Evolutionary conservation across 2,113 vertebrate species (phyloP).

Genomic region (Chionodraco myersi): DNA sequence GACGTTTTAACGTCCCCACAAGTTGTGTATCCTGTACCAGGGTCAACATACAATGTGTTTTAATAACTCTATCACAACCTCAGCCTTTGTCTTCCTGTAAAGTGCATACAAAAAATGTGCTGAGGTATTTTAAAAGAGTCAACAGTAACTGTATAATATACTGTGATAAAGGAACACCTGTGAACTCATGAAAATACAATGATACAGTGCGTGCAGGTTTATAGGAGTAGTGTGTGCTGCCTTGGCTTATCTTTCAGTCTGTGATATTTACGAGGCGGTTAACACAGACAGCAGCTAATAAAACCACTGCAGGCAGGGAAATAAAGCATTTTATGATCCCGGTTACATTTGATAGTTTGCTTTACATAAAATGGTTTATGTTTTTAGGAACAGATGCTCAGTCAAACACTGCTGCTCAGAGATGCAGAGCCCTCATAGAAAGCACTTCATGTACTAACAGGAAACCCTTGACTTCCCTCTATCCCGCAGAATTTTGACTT

Average conservation of each 20-base stretch:
- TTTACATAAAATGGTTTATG: not conserved
- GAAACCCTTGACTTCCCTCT: not conserved
- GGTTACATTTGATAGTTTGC: slow-evolving; percentile 11
- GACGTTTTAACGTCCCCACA: too few species aligned
- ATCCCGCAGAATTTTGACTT: slow-evolving; percentile 88
- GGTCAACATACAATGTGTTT: not conserved
- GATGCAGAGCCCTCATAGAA: not conserved
- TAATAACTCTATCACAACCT: not conserved
- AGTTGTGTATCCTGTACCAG: not conserved
- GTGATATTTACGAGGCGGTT: not conserved
- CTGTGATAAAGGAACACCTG: not conserved
- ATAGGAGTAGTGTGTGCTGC: not conserved
- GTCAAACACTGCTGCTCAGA: not conserved
- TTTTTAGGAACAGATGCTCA: not conserved
- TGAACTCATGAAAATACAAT: not conserved
- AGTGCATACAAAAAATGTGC: not conserved
- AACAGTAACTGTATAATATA: not conserved
- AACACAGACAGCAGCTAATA: slow-evolving; percentile 10
- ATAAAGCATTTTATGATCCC: slow-evolving; percentile 20
- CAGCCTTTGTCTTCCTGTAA: not conserved
- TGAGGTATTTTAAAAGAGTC: not conserved
- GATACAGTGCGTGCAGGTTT: not conserved
- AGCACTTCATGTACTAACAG: not conserved
- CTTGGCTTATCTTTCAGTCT: not conserved
- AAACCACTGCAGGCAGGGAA: not conserved